Percentiles rank a stretch among this genome's conserved stretches.
Evolutionary conservation across 2,113 vertebrate genomes (phyloP).

Genomic region (Anolis sagrei): DNA sequence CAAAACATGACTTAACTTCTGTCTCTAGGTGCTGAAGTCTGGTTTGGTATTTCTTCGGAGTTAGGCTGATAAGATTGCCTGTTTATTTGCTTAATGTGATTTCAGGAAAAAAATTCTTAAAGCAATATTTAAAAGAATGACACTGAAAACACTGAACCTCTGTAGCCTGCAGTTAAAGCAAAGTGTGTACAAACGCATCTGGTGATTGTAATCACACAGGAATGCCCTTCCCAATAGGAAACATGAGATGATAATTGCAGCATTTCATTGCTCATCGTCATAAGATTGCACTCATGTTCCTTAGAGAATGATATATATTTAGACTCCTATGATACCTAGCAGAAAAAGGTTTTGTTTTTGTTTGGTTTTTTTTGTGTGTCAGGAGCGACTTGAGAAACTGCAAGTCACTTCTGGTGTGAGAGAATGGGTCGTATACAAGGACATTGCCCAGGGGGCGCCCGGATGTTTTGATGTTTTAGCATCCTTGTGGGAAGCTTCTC

Average conservation of each 20-base stretch:
- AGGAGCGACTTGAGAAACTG: too few relatives aligned
- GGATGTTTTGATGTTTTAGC: too few relatives aligned
- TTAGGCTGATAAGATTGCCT: not conserved
- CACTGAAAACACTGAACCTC: constrained; percentile 65
- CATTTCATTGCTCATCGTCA: constrained; percentile 61
- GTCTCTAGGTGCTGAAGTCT: constrained; percentile 76
- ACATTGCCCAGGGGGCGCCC: too few relatives aligned
- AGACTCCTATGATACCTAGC: constrained; percentile 52
- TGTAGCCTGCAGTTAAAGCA: constrained; percentile 58
- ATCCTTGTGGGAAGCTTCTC: too few relatives aligned
- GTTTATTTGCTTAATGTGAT: constrained; percentile 46
- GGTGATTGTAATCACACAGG: constrained; percentile 48
- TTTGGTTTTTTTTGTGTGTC: too few relatives aligned
- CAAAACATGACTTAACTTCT: constrained; percentile 70
- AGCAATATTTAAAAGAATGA: constrained; percentile 70
- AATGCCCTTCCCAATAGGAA: constrained; percentile 62
- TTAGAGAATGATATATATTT: constrained; percentile 56
- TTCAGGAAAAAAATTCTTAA: constrained; percentile 40
- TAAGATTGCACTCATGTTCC: constrained; percentile 53
- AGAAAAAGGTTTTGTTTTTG: too few relatives aligned
- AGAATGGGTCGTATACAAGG: too few relatives aligned
- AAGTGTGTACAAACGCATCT: constrained; percentile 46
- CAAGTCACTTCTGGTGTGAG: too few relatives aligned
- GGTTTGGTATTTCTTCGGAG: constrained; percentile 70
- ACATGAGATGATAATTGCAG: constrained; percentile 54